phyloP scores from a whole-genome alignment of 2,888 invertebrate genomes.

The Bombyx huttoni region DNA sequence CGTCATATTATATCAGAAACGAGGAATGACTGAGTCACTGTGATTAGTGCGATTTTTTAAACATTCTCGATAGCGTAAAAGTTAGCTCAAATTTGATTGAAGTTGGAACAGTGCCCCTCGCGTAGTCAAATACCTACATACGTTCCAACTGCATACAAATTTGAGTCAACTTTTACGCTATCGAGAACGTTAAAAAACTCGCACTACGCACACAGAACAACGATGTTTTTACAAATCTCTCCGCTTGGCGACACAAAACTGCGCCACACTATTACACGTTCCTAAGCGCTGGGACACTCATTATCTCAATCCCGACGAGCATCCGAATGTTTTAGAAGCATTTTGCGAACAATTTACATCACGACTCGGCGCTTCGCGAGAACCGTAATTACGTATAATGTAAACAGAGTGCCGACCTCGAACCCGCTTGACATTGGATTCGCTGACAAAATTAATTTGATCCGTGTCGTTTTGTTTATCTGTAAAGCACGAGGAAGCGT shows the following conservation, averaged over 20 bases:
- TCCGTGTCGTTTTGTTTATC: slow-evolving; percentile 16
- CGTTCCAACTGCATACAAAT: too few relatives aligned
- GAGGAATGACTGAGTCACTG: too few relatives aligned
- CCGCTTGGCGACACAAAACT: neutral
- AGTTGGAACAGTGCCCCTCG: too few relatives aligned
- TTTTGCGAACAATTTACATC: slow-evolving; percentile 41
- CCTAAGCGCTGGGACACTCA: neutral
- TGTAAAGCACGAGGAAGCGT: slow-evolving; percentile 1
- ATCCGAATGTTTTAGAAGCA: slow-evolving; percentile 12
- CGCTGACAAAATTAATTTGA: slow-evolving; percentile 26
- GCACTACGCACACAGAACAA: too few relatives aligned
- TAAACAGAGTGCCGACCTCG: slow-evolving; percentile 36
- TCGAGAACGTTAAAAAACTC: too few relatives aligned
- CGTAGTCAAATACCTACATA: too few relatives aligned
- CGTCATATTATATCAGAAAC: too few relatives aligned
- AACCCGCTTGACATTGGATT: slow-evolving; percentile 37
- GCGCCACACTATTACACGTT: neutral
- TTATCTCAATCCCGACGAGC: neutral
- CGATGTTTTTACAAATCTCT: neutral
- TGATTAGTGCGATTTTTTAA: too few relatives aligned
- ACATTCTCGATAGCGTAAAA: too few relatives aligned
- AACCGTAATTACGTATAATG: slow-evolving; percentile 5
- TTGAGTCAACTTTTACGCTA: too few relatives aligned
- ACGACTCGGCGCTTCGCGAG: slow-evolving; percentile 16
- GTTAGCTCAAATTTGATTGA: too few relatives aligned